Base-by-base conservation (phyloP, 92 coral and sea anemone genomes). In the Zoanthus sansibaricus region DNA sequence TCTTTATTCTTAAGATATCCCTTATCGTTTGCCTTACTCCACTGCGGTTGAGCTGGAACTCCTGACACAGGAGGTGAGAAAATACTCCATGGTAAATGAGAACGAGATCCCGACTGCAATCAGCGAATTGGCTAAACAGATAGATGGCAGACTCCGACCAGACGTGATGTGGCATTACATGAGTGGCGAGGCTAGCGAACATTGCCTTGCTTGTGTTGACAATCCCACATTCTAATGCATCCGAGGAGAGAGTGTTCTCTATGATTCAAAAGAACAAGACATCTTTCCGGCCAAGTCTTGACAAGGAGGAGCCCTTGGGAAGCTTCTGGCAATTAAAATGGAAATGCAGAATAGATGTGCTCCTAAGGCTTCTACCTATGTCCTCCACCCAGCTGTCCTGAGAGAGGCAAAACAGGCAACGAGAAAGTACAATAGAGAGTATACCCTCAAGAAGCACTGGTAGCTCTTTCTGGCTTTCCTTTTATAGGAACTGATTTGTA, bases 401-500 rank as follows among this genome's bases (percentile, higher is more conserved):
- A 71, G 73, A 25, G 69, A 84, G 13, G 93, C 95, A 30, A 92
- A 90, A 74, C 55, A 33, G 51, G 92, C 94, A 52, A 84, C 92
- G 44, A 84, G 90, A 49, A 79, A 72, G 79, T 89, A 92, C 31
- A 92, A 92, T 72, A 86, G 77, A 69, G 90, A 72, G 45, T 88
- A 88, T 82, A 68, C 49, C 76, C 25, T 25, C 25, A 25, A 25
- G 25, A 25, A 25, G 0, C 25, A 25, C 25, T 25, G 0, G 25
- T 25, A 25, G 25, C 25, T 1, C 46, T 21, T 30, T 30, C 16
- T 69, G 44, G 73, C 73, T 69, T 69, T 30, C 44, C 73, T 69
- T 69, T 69, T 69, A 69, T 69, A 69, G 44, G 73, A 69, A 69
- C 73, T 69, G 73, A 69, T 69, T 67, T 67, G 21, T 11, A 67